phyloP scores from a whole-genome alignment of 2,113 vertebrate species.

The Ochotona curzoniae region DNA sequence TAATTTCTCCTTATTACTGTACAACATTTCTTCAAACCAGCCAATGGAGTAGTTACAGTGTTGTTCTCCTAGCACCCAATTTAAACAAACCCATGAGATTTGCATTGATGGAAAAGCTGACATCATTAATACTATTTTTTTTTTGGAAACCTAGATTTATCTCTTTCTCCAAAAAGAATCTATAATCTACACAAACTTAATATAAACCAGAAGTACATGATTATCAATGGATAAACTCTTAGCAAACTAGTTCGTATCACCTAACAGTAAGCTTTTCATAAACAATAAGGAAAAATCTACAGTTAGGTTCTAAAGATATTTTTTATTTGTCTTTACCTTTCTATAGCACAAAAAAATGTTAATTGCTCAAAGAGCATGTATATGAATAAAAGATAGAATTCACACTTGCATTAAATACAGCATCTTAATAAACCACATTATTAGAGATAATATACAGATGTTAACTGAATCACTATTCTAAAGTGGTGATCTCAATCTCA shows the following conservation, averaged over 20 bases:
- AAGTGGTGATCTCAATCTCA: constrained; percentile 68
- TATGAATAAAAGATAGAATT: constrained; percentile 77
- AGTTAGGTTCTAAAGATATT: constrained; percentile 8
- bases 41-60: not conserved
- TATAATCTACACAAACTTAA: not conserved
- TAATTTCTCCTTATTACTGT: not conserved
- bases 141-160: constrained; percentile 11
- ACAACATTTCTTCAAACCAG: not conserved
- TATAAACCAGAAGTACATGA: not conserved
- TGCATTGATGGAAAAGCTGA: constrained; percentile 3
- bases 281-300: not conserved
- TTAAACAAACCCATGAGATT: constrained; percentile 39
- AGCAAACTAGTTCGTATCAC: not conserved
- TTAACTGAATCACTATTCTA: constrained; percentile 67
- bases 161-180: not conserved
- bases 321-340: not conserved
- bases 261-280: not conserved
- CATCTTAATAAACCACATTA: constrained; percentile 66
- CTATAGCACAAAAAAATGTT: constrained; percentile 35
- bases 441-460: constrained; percentile 62
- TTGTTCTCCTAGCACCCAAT: constrained; percentile 5
- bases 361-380: constrained; percentile 56
- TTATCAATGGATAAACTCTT: constrained; percentile 17
- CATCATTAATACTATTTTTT: not conserved
- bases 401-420: constrained; percentile 65